These are phyloP conservation scores for Anneissia japonica DNA, from an alignment of 35 echinoderm and acorn worm species.

Conservation along the genomic window DNA sequence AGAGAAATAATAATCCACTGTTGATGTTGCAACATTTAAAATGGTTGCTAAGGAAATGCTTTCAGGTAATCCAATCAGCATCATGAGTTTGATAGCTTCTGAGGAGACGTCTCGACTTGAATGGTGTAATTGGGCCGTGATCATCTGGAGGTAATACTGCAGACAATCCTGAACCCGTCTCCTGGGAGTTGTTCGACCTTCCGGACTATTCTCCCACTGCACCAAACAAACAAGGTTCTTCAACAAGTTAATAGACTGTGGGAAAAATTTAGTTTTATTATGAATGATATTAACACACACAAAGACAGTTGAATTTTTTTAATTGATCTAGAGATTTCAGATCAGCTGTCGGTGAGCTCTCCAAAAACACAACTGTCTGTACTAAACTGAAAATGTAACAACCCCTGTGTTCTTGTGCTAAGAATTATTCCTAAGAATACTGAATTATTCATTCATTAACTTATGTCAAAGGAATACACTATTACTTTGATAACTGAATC, in stretches of 20 bases:
- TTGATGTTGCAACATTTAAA: slow-evolving; percentile 52
- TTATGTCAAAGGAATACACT: no score
- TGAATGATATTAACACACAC: no score
- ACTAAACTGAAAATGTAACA: no score
- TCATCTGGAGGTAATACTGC: slow-evolving; percentile 42
- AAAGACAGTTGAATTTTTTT: no score
- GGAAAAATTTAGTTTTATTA: no score
- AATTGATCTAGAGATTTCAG: no score
- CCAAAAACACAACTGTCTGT: no score
- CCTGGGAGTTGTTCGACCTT: slow-evolving; percentile 28
- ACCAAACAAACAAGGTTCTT: slow-evolving; percentile 67
- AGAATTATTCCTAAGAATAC: no score
- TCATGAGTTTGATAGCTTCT: slow-evolving; percentile 68
- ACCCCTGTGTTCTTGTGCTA: no score
- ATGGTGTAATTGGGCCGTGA: slow-evolving; percentile 82
- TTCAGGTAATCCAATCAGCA: slow-evolving; percentile 60
- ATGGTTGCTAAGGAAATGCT: slow-evolving; percentile 48
- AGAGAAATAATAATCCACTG: slow-evolving; percentile 73
- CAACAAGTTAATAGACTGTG: slow-evolving; percentile 69
- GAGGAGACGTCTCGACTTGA: slow-evolving; percentile 37
- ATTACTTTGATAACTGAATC: no score
- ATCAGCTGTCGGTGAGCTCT: no score
- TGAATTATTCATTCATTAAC: no score
- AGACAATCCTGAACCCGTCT: slow-evolving; percentile 34
- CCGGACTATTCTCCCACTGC: slow-evolving; percentile 49